These are phyloP conservation scores for Digitonthophagus gazella DNA, from an alignment of 2,888 invertebrate species.

Conservation along the genomic window DNA sequence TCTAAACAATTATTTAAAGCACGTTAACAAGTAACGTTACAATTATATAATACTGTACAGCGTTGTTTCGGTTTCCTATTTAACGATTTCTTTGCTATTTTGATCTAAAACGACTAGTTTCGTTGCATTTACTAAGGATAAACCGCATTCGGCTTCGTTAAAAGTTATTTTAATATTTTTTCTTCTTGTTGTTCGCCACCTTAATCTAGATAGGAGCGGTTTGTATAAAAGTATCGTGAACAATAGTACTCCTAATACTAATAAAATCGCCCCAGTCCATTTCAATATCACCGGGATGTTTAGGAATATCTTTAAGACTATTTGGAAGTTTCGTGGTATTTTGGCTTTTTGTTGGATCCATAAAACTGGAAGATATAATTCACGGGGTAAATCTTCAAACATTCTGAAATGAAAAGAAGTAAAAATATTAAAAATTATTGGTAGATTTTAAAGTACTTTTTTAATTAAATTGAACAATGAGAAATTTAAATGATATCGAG, in stretches of 20 bases:
- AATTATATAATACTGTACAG: background rate
- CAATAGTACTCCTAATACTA: slow-evolving; percentile 16
- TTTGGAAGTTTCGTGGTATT: slow-evolving; percentile 16
- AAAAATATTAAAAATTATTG: background rate
- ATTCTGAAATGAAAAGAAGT: slow-evolving; percentile 16
- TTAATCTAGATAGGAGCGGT: slow-evolving; percentile 4
- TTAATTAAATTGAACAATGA: background rate
- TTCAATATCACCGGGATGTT: slow-evolving; percentile 15
- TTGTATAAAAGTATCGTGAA: slow-evolving; percentile 6
- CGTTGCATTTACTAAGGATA: background rate
- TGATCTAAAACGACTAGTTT: slow-evolving; percentile 3
- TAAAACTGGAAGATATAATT: slow-evolving; percentile 20
- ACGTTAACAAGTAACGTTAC: background rate
- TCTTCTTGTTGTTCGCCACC: background rate
- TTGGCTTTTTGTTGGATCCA: slow-evolving; percentile 22
- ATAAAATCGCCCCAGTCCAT: slow-evolving; percentile 14
- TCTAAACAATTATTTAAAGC: too few species aligned
- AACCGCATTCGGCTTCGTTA: slow-evolving; percentile 4
- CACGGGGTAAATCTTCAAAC: slow-evolving; percentile 10
- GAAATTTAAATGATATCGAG: slow-evolving; percentile 2
- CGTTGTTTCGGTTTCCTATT: background rate
- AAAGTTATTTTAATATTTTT: slow-evolving; percentile 13
- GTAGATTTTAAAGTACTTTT: background rate
- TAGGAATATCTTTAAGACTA: slow-evolving; percentile 17
- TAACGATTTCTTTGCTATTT: slow-evolving; percentile 5